A percentile compares a stretch with the other conserved stretches of the same genome.
Evolutionary conservation across 2,888 invertebrate genomes (phyloP).

Genomic region (Zhengitettix transpicula): DNA sequence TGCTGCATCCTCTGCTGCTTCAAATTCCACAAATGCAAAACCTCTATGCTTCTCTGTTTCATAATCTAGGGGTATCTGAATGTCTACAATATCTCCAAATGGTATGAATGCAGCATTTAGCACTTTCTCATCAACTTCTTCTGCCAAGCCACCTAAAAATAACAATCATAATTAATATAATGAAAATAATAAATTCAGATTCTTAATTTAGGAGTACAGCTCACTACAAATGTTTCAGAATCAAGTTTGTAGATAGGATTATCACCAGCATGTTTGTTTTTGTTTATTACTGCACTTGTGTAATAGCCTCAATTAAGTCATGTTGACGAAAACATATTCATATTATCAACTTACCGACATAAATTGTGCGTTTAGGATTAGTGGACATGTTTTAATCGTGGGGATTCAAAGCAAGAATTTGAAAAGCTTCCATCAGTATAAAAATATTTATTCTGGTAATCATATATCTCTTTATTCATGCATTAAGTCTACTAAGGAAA

Average conservation of each 20-base stretch:
- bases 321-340: too few relatives aligned
- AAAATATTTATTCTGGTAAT: too few relatives aligned
- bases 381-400: constrained; percentile 26
- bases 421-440: too few relatives aligned
- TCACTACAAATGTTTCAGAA: not conserved
- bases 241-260: not conserved
- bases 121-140: constrained; percentile 92
- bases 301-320: too few relatives aligned
- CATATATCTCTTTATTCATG: too few relatives aligned
- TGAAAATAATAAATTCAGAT: not conserved
- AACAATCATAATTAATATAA: not conserved
- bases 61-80: constrained; percentile 95
- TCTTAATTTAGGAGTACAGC: not conserved
- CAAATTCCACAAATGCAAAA: constrained; percentile 98
- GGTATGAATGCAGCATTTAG: constrained; percentile 94
- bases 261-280: too few relatives aligned
- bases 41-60: constrained; percentile 93
- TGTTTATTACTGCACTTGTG: too few relatives aligned
- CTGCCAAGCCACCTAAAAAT: constrained; percentile 54
- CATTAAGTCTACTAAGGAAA: too few relatives aligned
- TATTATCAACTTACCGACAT: constrained; percentile 38
- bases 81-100: constrained; percentile 95
- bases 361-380: constrained; percentile 65
- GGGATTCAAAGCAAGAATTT: too few relatives aligned
- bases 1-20: constrained; percentile 92